Evolutionary conservation across 2,113 vertebrate genomes (phyloP), one percentile per base, ranked within the genome.

Genomic region (Murina feae): DNA sequence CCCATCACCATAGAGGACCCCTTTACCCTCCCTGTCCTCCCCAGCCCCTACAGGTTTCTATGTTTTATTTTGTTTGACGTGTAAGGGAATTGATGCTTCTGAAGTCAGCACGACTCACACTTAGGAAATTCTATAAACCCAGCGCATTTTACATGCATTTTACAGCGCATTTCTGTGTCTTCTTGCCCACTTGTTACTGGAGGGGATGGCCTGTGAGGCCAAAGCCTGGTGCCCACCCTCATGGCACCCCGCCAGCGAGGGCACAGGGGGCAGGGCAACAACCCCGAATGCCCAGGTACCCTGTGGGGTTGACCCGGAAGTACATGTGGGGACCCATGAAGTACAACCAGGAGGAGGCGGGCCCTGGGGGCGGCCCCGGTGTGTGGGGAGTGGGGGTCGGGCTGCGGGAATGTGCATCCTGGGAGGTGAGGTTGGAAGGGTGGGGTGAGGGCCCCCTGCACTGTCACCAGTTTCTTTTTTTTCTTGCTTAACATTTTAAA

Each of bases 361-460:
- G 32, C 49, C 16, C 25, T 4, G 12, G 30, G n/a, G 1, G 39
- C 20, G 16, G 20, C 20, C 32, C 9, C 13, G 23, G 9, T 25
- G 76, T 30, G 4, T 74, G 20, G 23, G 71, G 28, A 0, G 0
- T 1, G 18, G 72, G 9, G n/a, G 4, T 6, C 0, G 0, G 0
- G 3, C 13, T 4, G 9, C 30, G 30, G 10, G 13, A 42, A 14
- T 21, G 9, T 8, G 9, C 16, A 11, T 30, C 6, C 79, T 72
- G 63, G 63, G 18, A 44, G 13, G 65, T 44, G 37, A 2, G 18
- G 9, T 44, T 35, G 53, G 35, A 23, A 28, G 7, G 35, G 11
- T 18, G 78, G 76, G 14, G 58, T 10, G 55, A 28, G 51, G 51
- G 51, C 51, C 55, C 21, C 55, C 21, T 25, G 1, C 37, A 1